Percentiles rank a stretch among this genome's conserved stretches.
Conservation (phyloP, 2,888 invertebrate genomes). For the Macropis europaea region DNA sequence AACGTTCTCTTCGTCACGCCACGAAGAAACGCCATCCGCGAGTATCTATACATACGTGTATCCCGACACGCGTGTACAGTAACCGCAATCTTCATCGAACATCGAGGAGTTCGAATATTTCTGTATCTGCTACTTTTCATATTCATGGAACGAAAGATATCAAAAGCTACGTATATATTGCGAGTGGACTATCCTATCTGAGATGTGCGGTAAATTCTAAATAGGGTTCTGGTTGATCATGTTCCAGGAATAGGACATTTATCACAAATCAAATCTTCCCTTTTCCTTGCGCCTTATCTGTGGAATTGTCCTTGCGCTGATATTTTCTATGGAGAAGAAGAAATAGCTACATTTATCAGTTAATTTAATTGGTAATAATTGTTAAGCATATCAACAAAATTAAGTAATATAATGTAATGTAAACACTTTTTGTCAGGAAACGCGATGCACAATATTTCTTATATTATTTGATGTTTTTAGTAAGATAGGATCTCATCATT, state of each 20-base stretch:
- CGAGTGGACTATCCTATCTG: not conserved
- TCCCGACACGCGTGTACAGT: not conserved
- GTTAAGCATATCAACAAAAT: too few species aligned
- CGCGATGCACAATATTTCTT: too few species aligned
- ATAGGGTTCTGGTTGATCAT: not conserved
- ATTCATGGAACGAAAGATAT: not conserved
- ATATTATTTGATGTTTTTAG: too few species aligned
- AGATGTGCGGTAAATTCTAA: not conserved
- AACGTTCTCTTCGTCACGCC: conserved; percentile 47
- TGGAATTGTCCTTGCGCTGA: too few species aligned
- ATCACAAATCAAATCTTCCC: not conserved
- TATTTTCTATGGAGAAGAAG: too few species aligned
- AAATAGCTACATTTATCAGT: too few species aligned
- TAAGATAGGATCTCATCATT: too few species aligned
- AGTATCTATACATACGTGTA: not conserved
- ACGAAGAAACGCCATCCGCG: conserved; percentile 13
- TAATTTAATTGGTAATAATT: too few species aligned
- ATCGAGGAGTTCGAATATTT: not conserved
- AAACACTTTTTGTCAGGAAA: too few species aligned
- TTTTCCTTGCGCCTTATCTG: too few species aligned
- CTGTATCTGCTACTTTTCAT: not conserved
- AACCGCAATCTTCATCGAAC: not conserved
- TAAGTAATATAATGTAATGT: too few species aligned
- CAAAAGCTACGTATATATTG: too few species aligned
- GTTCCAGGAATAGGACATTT: not conserved